Base-by-base conservation (phyloP, 2,888 invertebrate genomes). In the Dendrolimus houi region DNA sequence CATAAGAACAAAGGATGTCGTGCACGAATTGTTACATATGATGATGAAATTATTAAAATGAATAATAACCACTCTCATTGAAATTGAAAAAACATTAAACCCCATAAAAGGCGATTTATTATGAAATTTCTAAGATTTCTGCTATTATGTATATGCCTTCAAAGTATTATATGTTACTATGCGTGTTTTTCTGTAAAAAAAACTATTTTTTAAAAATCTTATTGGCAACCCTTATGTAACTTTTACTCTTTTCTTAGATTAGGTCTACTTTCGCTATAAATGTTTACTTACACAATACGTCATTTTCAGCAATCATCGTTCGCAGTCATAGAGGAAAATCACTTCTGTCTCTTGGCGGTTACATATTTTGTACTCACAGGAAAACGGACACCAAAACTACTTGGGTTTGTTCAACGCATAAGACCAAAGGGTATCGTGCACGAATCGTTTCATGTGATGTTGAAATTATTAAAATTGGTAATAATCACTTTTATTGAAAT, bases 1-100 rank as follows among this genome's bases (percentile, higher is more conserved):
- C 72, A 71, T 70, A 62, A 64, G 7, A 53, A 54, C 10, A 56
- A 53, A 0, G 63, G 60, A 0, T 81, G 81, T 55, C 67, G 67
- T 17, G 75, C 69, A 3, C 57, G 67, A 2, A 53, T 77, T 1
- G 65, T 62, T 7, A 79, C 79, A 0, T 54, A 62, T 9, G 56
- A 69, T 0, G 59, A 67, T 41, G 47, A 47, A 47, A 47, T 47
- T 12, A 47, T 47, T 12, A 47, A 52, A 41, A 14, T 53, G 6
- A 3, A 56, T 53, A 55, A 52, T 14, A 52, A 8, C 9, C 56
- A 56, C 52, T 41, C 41, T 12, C 56, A 58, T 55, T 17, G 8
- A 10, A 8, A 40, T 17, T n/a, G 17, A 17, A 29, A 29, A 29
- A 6, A 29, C 6, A 29, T 29, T 29, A 29, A 29, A 29, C 29